A percentile compares a stretch with the other conserved stretches of the same genome.
Conservation (phyloP, 1,140 invertebrate species). For the Meloidogyne chitwoodi region DNA sequence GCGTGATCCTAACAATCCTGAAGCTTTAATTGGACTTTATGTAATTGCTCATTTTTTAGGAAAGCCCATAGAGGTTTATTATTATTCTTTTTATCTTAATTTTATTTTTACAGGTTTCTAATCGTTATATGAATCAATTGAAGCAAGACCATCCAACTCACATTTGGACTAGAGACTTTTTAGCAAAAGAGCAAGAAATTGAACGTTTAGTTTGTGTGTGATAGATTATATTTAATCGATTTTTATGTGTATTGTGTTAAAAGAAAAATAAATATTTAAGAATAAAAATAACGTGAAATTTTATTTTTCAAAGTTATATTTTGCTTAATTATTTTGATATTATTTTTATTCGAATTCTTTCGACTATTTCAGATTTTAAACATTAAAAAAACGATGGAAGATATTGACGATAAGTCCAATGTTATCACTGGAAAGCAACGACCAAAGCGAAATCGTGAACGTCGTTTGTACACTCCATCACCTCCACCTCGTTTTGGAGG, state of each 20-base stretch:
- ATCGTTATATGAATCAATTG: conserved; percentile 38
- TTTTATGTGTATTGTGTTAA: no score
- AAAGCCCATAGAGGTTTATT: conserved; percentile 28
- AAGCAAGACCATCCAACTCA: conserved; percentile 31
- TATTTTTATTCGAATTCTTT: no score
- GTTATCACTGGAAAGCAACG: neutral
- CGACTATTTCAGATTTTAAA: no score
- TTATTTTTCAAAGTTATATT: no score
- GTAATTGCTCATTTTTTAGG: conserved; percentile 33
- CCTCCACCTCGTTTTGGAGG: conserved; percentile 11
- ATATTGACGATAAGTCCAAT: neutral
- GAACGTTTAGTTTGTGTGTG: conserved; percentile 20
- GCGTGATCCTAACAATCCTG: conserved; percentile 35
- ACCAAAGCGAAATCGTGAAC: neutral
- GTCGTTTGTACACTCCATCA: conserved; percentile 8
- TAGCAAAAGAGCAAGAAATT: conserved; percentile 27
- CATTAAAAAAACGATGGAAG: neutral
- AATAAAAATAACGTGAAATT: no score
- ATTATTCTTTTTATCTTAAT: neutral
- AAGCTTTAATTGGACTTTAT: conserved; percentile 24
- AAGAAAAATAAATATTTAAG: no score
- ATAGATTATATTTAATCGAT: no score
- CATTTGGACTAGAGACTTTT: conserved; percentile 31
- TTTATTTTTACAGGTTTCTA: conserved; percentile 25
- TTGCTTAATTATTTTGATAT: no score